phyloP scores from a whole-genome alignment of 2,797 vertebrate species.

The Rhynchotus rufescens region DNA sequence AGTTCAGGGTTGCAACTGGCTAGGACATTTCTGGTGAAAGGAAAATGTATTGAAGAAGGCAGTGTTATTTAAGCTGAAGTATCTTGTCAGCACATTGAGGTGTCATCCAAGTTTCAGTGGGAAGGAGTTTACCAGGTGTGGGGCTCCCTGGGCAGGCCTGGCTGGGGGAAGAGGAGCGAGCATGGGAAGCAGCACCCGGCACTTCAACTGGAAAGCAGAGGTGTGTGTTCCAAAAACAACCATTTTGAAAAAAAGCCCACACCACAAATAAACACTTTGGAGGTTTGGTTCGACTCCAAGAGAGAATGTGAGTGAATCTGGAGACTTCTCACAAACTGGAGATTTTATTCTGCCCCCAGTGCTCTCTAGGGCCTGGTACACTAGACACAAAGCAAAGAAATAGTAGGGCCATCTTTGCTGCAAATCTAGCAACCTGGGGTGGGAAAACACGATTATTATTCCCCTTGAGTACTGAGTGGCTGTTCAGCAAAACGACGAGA shows the following conservation, averaged over 20 bases:
- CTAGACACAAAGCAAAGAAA: rapidly evolving
- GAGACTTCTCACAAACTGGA: not conserved
- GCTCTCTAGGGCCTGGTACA: not conserved
- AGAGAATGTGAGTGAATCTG: not conserved
- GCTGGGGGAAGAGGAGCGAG: not conserved
- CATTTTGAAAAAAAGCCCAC: rapidly evolving
- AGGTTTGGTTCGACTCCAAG: rapidly evolving
- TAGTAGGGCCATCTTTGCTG: not conserved
- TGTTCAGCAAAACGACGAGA: rapidly evolving
- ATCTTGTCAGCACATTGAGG: not conserved
- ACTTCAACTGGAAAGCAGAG: not conserved
- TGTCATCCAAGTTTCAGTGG: not conserved
- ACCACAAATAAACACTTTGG: not conserved
- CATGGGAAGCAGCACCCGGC: not conserved
- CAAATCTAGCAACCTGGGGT: rapidly evolving
- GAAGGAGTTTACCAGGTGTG: not conserved
- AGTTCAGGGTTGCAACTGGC: not conserved
- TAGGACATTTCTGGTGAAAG: not conserved
- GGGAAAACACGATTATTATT: not conserved
- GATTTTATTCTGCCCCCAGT: not conserved
- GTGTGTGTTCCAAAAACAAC: not conserved
- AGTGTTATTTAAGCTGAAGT: not conserved
- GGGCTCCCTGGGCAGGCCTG: not conserved
- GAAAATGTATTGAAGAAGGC: not conserved
- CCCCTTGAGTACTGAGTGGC: not conserved